Percentiles rank a stretch among this genome's conserved stretches.
phyloP scores from a whole-genome alignment of 2,888 invertebrate genomes.

The Drosophila fulvimacula region DNA sequence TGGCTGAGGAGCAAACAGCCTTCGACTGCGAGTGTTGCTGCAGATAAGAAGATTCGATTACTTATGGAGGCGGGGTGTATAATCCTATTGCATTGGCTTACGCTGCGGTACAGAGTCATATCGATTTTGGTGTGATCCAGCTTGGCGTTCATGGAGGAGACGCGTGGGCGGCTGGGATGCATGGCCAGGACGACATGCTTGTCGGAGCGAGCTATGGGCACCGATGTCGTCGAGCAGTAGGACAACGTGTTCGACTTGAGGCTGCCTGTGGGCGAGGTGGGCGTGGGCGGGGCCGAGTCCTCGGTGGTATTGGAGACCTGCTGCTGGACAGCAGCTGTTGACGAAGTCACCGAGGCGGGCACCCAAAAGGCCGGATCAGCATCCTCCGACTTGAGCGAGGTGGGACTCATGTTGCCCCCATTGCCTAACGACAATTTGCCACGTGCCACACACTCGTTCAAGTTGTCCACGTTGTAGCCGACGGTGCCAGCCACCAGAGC shows the following conservation, averaged over 20 bases:
- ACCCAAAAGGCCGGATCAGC: slow-evolving; percentile 86
- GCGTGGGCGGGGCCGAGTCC: slow-evolving; percentile 85
- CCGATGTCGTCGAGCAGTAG: slow-evolving; percentile 81
- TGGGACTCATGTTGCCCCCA: slow-evolving; percentile 83
- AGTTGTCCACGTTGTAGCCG: slow-evolving; percentile 84
- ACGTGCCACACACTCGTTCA: slow-evolving; percentile 80
- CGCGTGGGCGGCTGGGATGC: slow-evolving; percentile 85
- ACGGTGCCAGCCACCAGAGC: slow-evolving; percentile 83
- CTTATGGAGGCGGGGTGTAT: neutral
- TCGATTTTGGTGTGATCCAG: slow-evolving; percentile 88
- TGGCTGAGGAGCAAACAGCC: slow-evolving; percentile 69
- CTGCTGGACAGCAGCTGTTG: slow-evolving; percentile 74
- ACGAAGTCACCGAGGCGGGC: slow-evolving; percentile 73
- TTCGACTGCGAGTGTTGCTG: slow-evolving; percentile 82
- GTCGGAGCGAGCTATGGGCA: slow-evolving; percentile 85
- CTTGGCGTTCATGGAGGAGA: slow-evolving; percentile 88
- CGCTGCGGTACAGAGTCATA: slow-evolving; percentile 86
- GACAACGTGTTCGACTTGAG: slow-evolving; percentile 84
- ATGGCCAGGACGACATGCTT: slow-evolving; percentile 86
- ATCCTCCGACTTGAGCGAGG: slow-evolving; percentile 82
- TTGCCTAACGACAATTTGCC: slow-evolving; percentile 52
- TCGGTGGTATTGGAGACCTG: slow-evolving; percentile 79
- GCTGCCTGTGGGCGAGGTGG: slow-evolving; percentile 85
- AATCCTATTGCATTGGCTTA: slow-evolving; percentile 61
- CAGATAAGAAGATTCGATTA: neutral